Evolutionary conservation across 2,888 invertebrate genomes (phyloP).

Genomic region (Standfussiana lucernea): DNA sequence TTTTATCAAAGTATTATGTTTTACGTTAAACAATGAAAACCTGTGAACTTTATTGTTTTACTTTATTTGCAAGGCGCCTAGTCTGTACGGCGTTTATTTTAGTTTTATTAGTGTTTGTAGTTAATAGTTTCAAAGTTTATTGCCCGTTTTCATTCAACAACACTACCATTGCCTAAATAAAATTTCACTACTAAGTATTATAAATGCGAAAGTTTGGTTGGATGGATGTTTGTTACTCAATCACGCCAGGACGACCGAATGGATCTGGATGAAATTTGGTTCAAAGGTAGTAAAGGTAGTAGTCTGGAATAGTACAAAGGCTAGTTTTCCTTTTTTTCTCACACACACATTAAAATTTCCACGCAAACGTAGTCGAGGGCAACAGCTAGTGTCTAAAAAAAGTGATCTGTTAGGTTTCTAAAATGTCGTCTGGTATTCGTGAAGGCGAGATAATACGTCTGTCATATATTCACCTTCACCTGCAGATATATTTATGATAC

Average conservation of each 20-base stretch:
- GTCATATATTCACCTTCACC: background rate
- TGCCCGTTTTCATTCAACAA: background rate
- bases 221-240: background rate
- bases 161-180: background rate
- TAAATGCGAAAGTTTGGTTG: background rate
- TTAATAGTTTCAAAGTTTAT: constrained; percentile 21
- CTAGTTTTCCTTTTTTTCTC: background rate
- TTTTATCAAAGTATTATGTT: background rate
- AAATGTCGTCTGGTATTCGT: background rate
- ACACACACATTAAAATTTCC: background rate
- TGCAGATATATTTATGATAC: background rate
- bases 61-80: background rate
- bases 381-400: background rate
- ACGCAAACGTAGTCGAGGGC: background rate
- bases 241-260: background rate
- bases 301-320: background rate
- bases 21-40: background rate
- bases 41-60: constrained; percentile 4
- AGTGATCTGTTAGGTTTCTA: background rate
- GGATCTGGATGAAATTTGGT: background rate
- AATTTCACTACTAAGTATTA: background rate
- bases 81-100: background rate
- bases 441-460: background rate
- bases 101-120: constrained; percentile 32
- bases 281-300: too few relatives aligned